Base-by-base conservation (phyloP, 2,888 invertebrate genomes). In the Barypeithes pellucidus region DNA sequence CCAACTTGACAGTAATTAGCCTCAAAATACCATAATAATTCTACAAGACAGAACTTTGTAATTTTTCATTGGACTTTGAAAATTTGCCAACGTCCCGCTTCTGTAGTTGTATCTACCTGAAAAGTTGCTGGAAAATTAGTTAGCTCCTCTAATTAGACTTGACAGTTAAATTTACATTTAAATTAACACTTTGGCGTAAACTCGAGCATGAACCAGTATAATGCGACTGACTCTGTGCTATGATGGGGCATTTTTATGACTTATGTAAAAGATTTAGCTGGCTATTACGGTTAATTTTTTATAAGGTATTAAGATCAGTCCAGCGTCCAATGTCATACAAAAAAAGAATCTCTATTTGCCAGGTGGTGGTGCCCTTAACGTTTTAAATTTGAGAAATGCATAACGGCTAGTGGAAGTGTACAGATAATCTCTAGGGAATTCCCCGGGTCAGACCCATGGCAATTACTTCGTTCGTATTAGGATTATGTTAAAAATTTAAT, bases 151-250 rank as follows among this genome's bases (percentile, higher is more conserved):
- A 69, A 69, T 69, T 69, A 69, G 62, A 69, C 14, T 29, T 52
- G 69, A 62, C 69, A 69, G 69, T 62, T 62, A 63, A 61, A 69
- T 69, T 69, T 69, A 69, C 69, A 69, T 69, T 69, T 69, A 69
- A 69, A 69, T 69, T 61, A 69, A 69, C 69, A 61, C 69, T 62
- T 69, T 62, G 8, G 61, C 36, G 60, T 39, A 68, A 68, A 68
- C 61, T 68, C 50, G 68, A 50, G 68, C 52, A 47, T 60, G 54
- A 54, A 63, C 62, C 29, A 29, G 69, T 41, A 43, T 50, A 62
- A 62, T 20, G 66, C 43, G 66, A 24, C 45, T 67, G 24, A 18
- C 66, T 57, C 24, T 52, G 3, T n/a, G 16, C n/a, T 1, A 33
- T 33, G 16, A 33, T 16, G 16, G 14, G 16, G 16, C 33, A 33